Evolutionary conservation across 2,888 invertebrate genomes (phyloP), one percentile per base, ranked within the genome.

Genomic region (Drosophila leonis): DNA sequence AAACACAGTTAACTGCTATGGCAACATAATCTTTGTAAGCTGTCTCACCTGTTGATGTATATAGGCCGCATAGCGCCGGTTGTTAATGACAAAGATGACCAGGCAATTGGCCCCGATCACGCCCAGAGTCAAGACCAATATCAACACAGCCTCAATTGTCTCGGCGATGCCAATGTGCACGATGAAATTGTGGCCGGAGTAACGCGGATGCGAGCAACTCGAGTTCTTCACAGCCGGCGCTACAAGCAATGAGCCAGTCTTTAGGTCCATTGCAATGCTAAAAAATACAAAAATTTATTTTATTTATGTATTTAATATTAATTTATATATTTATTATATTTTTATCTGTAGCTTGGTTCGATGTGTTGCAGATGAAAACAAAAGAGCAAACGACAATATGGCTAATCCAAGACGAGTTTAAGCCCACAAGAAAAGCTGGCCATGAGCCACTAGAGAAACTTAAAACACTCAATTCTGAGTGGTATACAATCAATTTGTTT

Each of bases 71-170:
- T 97, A 97, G 74, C 96, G 94, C 59, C 97, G 94, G 92, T 96
- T 97, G 93, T 97, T 97, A 89, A 97, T 95, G 55, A 97, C 97
- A 83, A 97, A 95, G 80, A 97, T 97, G 33, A 97, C 95, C 71
- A 97, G 94, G 54, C 96, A 94, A 92, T 97, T 97, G 48, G 97
- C 96, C 37, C 95, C 95, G 46, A 97, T 95, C 75, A 97, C 97
- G 42, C 96, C 96, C 91, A 96, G 94, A 42, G 97, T 96, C 72
- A 97, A 94, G 6, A 96, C 93, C 71, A 97, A 94, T 85, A 97
- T 96, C 83, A 97, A 94, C 74, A 96, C 94, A 0, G 97, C 97
- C 91, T 97, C 96, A 24, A 97, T 90, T 57, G 97, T 95, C 90
- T 97, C 97, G 9, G 95, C 95, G 60, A 96, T 94, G 42, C 95